Percentiles rank a stretch among this genome's conserved stretches.
Evolutionary conservation across 2,113 vertebrate species (phyloP).

Genomic region (Ptyas mucosa): DNA sequence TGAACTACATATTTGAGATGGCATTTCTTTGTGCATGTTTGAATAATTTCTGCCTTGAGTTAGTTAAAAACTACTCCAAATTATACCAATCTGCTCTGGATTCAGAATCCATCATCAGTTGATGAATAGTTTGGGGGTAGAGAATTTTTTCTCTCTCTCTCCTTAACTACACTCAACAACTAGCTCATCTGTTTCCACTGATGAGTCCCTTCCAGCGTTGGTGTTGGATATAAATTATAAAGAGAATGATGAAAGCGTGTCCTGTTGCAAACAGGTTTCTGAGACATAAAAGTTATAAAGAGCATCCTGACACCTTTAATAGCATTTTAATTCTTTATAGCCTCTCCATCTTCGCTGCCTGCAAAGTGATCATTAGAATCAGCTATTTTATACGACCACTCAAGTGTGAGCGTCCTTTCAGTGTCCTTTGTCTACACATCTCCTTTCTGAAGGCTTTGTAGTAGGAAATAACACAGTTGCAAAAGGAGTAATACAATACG

Average conservation of each 20-base stretch:
- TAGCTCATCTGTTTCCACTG: not conserved
- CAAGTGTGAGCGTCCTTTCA: not conserved
- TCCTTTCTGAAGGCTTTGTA: not conserved
- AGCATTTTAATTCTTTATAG: conserved; percentile 18
- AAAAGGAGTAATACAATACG: not conserved
- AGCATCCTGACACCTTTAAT: conserved; percentile 21
- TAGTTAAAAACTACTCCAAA: not conserved
- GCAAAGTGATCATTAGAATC: conserved; percentile 2
- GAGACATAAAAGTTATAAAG: conserved; percentile 15
- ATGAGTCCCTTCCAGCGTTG: conserved; percentile 1
- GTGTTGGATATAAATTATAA: conserved; percentile 20
- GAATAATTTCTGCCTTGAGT: not conserved
- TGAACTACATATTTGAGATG: not conserved
- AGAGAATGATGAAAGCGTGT: not conserved
- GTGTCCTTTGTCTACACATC: conserved; percentile 5
- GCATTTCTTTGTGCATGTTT: not conserved
- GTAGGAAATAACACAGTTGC: not conserved
- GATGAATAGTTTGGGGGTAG: not conserved
- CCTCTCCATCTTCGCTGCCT: conserved; percentile 28
- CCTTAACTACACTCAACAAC: not conserved
- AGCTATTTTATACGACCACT: not conserved
- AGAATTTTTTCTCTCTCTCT: conserved; percentile 1
- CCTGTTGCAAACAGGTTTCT: not conserved
- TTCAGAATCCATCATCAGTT: not conserved
- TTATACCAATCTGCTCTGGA: not conserved